Evolutionary conservation across 2,797 vertebrate species (phyloP).

Genomic region (Borostomias antarcticus): DNA sequence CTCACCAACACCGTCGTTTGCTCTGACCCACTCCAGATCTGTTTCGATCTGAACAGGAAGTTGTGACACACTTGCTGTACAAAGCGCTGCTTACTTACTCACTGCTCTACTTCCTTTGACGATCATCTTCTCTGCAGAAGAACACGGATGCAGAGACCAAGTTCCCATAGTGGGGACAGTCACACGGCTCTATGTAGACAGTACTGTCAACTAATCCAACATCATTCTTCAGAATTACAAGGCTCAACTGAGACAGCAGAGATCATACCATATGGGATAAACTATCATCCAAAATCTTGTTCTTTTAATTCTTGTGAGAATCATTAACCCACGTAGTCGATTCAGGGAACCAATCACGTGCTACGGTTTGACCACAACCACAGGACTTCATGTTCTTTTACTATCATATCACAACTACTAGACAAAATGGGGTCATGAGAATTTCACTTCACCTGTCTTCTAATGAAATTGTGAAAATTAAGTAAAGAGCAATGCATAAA

Average conservation of each 20-base stretch:
- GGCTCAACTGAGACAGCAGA: neutral
- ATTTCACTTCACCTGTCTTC: neutral
- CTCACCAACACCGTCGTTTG: slow-evolving; percentile 64
- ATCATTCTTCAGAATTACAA: neutral
- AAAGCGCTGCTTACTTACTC: slow-evolving; percentile 47
- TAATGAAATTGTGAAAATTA: too few species aligned
- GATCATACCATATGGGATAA: neutral
- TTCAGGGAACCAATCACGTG: slow-evolving; percentile 22
- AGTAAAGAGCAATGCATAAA: too few species aligned
- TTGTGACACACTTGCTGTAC: slow-evolving; percentile 60
- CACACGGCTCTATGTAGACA: neutral
- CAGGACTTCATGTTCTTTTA: slow-evolving; percentile 38
- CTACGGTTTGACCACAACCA: slow-evolving; percentile 22
- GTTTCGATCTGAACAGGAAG: slow-evolving; percentile 75
- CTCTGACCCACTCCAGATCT: slow-evolving; percentile 53
- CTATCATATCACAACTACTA: too few species aligned
- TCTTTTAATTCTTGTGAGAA: neutral
- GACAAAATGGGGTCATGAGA: neutral
- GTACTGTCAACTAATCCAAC: too few species aligned
- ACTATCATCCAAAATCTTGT: neutral
- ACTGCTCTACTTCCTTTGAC: slow-evolving; percentile 54
- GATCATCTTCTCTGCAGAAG: slow-evolving; percentile 42
- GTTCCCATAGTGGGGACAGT: slow-evolving; percentile 21
- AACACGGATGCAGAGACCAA: slow-evolving; percentile 22
- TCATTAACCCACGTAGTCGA: neutral